phyloP scores from a whole-genome alignment of 2,797 vertebrate genomes.

The Erpetoichthys calabaricus region DNA sequence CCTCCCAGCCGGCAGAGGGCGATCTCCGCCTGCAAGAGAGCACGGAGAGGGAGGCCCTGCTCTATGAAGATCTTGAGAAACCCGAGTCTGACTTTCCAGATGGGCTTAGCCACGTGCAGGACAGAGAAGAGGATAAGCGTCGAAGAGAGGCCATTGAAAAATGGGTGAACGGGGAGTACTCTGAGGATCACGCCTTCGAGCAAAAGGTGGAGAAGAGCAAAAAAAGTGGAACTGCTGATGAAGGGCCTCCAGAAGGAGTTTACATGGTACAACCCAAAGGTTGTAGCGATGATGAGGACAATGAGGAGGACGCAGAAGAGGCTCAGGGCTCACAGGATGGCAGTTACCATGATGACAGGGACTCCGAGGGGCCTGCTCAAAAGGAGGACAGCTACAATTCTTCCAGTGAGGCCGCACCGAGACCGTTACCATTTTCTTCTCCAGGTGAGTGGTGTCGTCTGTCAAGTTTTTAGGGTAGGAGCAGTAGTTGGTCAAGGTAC shows the following conservation, averaged over 20 bases:
- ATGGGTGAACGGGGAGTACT: slow-evolving; percentile 96
- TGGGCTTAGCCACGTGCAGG: slow-evolving; percentile 55
- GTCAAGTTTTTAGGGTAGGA: too few species aligned
- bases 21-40: slow-evolving; percentile 53
- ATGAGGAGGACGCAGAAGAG: slow-evolving; percentile 44
- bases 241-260: slow-evolving; percentile 78
- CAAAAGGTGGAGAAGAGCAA: slow-evolving; percentile 32
- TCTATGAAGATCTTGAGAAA: slow-evolving; percentile 40
- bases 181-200: slow-evolving; percentile 58
- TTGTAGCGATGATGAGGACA: slow-evolving; percentile 90
- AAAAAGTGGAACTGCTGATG: slow-evolving; percentile 44
- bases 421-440: slow-evolving; percentile 52
- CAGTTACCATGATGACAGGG: slow-evolving; percentile 60
- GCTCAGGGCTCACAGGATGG: slow-evolving; percentile 47
- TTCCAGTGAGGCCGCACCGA: slow-evolving; percentile 46
- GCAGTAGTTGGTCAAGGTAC: too few species aligned
- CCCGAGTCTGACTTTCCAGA: slow-evolving; percentile 55
- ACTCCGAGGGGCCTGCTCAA: slow-evolving; percentile 48
- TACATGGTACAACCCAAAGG: slow-evolving; percentile 96
- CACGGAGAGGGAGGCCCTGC: slow-evolving; percentile 57
- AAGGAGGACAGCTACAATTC: slow-evolving; percentile 59
- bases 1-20: slow-evolving; percentile 58
- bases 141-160: slow-evolving; percentile 94
- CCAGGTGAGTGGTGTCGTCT: slow-evolving; percentile 41
- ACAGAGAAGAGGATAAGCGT: slow-evolving; percentile 83